These are phyloP conservation scores for Melanocharis versteri DNA, from an alignment of 2,113 vertebrate genomes.

Conservation along the genomic window DNA sequence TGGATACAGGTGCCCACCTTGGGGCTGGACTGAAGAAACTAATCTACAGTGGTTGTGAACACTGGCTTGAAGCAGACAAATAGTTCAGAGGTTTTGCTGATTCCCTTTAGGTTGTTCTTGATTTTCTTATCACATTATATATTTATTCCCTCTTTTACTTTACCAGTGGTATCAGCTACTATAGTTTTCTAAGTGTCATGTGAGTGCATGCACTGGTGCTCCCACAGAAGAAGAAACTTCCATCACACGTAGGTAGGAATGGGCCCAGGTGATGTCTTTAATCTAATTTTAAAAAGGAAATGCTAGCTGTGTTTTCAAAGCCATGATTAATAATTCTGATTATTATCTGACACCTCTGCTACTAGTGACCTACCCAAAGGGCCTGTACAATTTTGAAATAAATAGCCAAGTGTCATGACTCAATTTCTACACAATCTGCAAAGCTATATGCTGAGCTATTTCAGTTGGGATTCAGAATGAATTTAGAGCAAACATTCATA, in stretches of 20 bases:
- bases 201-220: not conserved
- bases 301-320: not conserved
- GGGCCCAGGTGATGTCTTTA: not conserved
- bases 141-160: not conserved
- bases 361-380: not conserved
- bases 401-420: not conserved
- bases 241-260: not conserved
- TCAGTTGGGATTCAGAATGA: not conserved
- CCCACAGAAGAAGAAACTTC: not conserved
- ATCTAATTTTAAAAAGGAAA: not conserved
- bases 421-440: not conserved
- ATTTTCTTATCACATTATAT: not conserved
- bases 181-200: not conserved
- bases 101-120: not conserved
- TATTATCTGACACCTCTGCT: not conserved
- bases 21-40: not conserved
- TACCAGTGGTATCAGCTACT: not conserved
- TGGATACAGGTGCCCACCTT: not conserved
- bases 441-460: not conserved
- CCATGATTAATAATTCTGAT: not conserved
- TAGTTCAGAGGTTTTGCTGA: not conserved
- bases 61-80: not conserved
- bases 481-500: not conserved
- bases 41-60: not conserved
- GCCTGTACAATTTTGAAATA: not conserved